phyloP scores from a whole-genome alignment of 2,797 vertebrate genomes.

The Phyllotis vaccarum region DNA sequence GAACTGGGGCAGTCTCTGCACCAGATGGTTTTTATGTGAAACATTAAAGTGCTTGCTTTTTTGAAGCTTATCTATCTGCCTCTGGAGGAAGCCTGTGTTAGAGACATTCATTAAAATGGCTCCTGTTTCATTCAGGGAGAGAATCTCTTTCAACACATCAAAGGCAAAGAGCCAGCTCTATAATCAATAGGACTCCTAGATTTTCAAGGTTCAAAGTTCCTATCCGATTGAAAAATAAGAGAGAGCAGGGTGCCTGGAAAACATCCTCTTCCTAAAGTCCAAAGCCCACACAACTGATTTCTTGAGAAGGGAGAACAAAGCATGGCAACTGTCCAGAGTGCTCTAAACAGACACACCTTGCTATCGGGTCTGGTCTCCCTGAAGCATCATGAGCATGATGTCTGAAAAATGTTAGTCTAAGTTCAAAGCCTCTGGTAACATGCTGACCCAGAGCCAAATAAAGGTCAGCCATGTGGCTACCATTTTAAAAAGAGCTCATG shows the following conservation, averaged over 20 bases:
- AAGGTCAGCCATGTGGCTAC: background rate
- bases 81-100: conserved; percentile 31
- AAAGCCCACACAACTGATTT: conserved; percentile 33
- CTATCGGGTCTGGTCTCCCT: background rate
- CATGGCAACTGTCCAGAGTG: background rate
- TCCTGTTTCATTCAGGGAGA: conserved; percentile 29
- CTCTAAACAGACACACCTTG: background rate
- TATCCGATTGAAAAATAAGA: conserved; percentile 55
- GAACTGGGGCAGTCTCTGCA: conserved; percentile 50
- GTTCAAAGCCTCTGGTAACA: background rate
- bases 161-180: conserved; percentile 47
- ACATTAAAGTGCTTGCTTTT: conserved; percentile 63
- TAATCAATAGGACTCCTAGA: conserved; percentile 54
- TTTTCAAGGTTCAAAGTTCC: conserved; percentile 60
- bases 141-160: conserved; percentile 61
- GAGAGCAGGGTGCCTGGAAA: background rate
- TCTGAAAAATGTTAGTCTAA: background rate
- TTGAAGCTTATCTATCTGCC: conserved; percentile 52
- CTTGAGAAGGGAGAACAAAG: conserved; percentile 23
- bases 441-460: background rate
- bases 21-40: conserved; percentile 67
- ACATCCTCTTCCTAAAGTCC: conserved; percentile 37
- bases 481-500: background rate
- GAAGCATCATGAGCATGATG: background rate
- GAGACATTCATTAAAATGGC: conserved; percentile 58